phyloP scores from a whole-genome alignment of 2,888 invertebrate species.

The Sphaerophoria taeniata region DNA sequence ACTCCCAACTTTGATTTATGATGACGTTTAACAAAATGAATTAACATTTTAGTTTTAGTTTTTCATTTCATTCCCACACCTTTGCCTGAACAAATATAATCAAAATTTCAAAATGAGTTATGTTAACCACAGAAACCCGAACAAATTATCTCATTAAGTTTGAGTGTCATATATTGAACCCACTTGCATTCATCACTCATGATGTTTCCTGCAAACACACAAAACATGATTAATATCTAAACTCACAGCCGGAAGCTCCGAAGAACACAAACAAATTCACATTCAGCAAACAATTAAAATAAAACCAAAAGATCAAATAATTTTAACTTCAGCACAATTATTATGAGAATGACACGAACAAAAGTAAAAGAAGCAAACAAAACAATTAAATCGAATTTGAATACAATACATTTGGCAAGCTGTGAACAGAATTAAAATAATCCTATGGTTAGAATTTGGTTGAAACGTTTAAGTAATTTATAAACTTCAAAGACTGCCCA shows the following conservation, averaged over 20 bases:
- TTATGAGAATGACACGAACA: background rate
- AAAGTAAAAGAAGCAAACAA: background rate
- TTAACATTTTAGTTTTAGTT: too few relatives aligned
- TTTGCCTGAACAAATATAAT: background rate
- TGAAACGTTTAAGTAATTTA: constrained; percentile 16
- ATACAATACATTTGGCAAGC: constrained; percentile 9
- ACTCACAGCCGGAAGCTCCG: constrained; percentile 16
- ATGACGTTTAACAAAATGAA: too few relatives aligned
- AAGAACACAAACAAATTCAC: constrained; percentile 1
- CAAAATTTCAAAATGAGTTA: background rate
- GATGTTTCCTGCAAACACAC: constrained; percentile 2
- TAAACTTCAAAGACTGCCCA: background rate
- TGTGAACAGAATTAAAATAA: constrained; percentile 3
- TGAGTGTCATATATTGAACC: background rate
- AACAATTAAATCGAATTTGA: constrained; percentile 5
- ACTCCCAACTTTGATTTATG: too few relatives aligned
- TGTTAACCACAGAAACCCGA: constrained; percentile 1
- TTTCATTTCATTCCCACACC: background rate
- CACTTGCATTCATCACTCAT: constrained; percentile 6
- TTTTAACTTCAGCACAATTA: background rate
- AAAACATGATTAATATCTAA: constrained; percentile 19
- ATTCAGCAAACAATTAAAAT: constrained; percentile 20
- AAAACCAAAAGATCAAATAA: background rate
- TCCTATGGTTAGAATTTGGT: constrained; percentile 5
- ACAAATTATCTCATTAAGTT: constrained; percentile 23